These are phyloP conservation scores for Corydoras maculifer DNA, from an alignment of 2,113 vertebrate species.

Conservation along the genomic window DNA sequence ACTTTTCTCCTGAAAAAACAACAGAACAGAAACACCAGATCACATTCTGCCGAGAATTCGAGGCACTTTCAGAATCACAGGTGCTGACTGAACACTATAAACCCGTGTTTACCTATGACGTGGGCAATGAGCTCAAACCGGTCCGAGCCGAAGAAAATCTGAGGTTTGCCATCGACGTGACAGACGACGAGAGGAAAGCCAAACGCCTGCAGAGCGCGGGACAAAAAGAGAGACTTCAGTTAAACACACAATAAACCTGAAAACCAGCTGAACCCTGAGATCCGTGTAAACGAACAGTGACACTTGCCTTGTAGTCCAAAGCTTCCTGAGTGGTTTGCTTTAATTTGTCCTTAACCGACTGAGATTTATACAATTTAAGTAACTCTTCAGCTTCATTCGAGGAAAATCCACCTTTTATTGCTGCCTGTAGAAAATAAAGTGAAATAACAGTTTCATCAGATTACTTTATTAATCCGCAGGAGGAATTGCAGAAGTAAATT, in stretches of 20 bases:
- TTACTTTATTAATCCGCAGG: no score
- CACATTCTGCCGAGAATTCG: neutral
- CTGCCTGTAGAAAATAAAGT: conserved; percentile 61
- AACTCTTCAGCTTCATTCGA: conserved; percentile 55
- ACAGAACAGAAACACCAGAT: neutral
- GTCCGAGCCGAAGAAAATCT: conserved; percentile 86
- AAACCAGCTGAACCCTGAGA: neutral
- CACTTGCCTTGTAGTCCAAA: conserved; percentile 71
- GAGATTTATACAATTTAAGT: conserved; percentile 57
- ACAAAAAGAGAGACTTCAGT: accelerated
- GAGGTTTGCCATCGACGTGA: conserved; percentile 65
- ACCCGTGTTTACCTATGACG: conserved; percentile 72
- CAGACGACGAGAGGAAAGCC: conserved; percentile 77
- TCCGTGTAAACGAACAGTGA: neutral
- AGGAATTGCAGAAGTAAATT: no score
- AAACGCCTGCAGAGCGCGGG: conserved; percentile 68
- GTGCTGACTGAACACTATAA: no score
- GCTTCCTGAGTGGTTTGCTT: conserved; percentile 70
- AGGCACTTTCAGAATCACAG: no score
- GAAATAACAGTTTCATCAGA: neutral
- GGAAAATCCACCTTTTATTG: conserved; percentile 71
- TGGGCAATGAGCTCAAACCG: conserved; percentile 80
- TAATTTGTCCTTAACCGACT: conserved; percentile 76
- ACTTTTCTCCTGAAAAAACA: conserved; percentile 63
- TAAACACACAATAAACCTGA: neutral